Conservation (phyloP, 1,140 invertebrate genomes). For the Ruditapes philippinarum region DNA sequence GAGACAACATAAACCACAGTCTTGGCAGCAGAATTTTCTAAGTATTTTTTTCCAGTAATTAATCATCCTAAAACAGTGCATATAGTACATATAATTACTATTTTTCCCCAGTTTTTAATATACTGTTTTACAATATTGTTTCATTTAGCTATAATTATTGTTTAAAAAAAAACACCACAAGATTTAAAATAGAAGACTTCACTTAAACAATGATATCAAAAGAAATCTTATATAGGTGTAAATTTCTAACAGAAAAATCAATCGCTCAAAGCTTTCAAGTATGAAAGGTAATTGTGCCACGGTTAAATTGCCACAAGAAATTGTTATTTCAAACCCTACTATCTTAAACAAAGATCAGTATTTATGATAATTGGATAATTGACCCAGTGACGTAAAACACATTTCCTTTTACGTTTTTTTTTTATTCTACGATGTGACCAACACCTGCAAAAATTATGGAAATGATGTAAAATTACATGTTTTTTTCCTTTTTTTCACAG, state of each 20-base stretch:
- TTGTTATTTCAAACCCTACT: not conserved
- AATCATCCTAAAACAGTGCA: too few relatives aligned
- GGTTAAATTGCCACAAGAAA: not conserved
- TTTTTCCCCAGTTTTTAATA: too few relatives aligned
- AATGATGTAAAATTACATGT: not conserved
- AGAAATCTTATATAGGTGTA: not conserved
- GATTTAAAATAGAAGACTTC: too few relatives aligned
- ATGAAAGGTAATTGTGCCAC: not conserved
- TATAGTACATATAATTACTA: too few relatives aligned
- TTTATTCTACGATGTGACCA: not conserved
- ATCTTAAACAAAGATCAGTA: conserved; percentile 7
- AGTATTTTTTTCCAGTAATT: too few relatives aligned
- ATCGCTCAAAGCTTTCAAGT: not conserved
- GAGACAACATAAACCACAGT: too few relatives aligned
- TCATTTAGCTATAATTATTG: too few relatives aligned
- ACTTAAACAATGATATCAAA: conserved; percentile 1
- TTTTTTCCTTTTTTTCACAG: too few relatives aligned
- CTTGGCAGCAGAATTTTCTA: too few relatives aligned
- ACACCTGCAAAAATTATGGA: not conserved
- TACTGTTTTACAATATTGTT: too few relatives aligned
- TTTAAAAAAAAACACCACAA: too few relatives aligned
- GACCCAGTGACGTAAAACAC: not conserved
- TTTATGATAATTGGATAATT: conserved; percentile 5
- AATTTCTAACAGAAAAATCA: not conserved
- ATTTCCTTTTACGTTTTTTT: not conserved